A percentile compares a stretch with the other conserved stretches of the same genome.
phyloP scores from a whole-genome alignment of 2,888 invertebrate species.

The Tridacna gigas region DNA sequence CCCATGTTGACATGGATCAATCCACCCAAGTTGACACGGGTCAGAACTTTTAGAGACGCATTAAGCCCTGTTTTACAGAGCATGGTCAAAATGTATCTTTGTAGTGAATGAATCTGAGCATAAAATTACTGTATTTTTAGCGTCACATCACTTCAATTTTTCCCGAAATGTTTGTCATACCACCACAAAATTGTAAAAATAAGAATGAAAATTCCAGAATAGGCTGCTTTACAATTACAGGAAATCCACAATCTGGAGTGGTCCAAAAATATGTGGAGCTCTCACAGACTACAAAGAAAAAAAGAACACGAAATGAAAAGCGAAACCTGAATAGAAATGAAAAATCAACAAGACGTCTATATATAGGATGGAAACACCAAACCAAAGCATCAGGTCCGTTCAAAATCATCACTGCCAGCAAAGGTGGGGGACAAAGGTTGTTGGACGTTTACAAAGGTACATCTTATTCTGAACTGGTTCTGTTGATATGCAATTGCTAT shows the following conservation, averaged over 20 bases:
- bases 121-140: conserved; percentile 31
- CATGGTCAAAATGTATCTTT: conserved; percentile 4
- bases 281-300: conserved; percentile 14
- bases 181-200: conserved; percentile 25
- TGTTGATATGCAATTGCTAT: conserved; percentile 34
- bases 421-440: conserved; percentile 31
- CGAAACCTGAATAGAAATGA: conserved; percentile 18
- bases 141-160: conserved; percentile 31
- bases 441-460: conserved; percentile 36
- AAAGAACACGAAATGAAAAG: conserved; percentile 24
- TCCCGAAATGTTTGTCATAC: conserved; percentile 32
- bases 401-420: conserved; percentile 37
- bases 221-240: conserved; percentile 16
- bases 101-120: conserved; percentile 27
- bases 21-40: too few species aligned
- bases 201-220: conserved; percentile 13
- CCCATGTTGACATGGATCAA: too few species aligned
- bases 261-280: conserved; percentile 4
- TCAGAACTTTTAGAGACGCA: too few species aligned
- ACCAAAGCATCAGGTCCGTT: conserved; percentile 21
- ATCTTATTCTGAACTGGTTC: conserved; percentile 35
- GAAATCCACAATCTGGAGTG: conserved; percentile 12
- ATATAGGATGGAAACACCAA: conserved; percentile 16
- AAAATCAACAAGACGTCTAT: conserved; percentile 12
- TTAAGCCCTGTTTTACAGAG: too few species aligned